Evolutionary conservation across 2,113 vertebrate species (phyloP), one percentile per base, ranked within the genome.

Genomic region (Corydoras maculifer): DNA sequence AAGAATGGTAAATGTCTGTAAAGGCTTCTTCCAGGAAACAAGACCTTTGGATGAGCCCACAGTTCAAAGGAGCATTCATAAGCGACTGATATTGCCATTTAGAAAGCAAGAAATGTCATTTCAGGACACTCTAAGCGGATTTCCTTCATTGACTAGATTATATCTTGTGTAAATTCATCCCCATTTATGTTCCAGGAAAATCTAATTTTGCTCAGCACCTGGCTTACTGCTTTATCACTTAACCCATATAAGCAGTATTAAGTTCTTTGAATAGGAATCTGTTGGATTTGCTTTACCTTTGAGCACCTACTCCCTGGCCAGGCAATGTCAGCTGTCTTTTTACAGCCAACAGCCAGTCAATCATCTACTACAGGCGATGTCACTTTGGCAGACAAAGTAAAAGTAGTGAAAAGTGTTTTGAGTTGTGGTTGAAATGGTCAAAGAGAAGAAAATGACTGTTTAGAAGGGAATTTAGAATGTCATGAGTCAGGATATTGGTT

Each of bases 401-500:
- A 43, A 43, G 35, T 43, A 43, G 35, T 8, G 35, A 43, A 43
- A 43, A 43, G 35, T 25, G 18, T 43, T 43, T 4, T 43, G 35
- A 43, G 35, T 43, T 43, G 35, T 43, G 35, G 35, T 43, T 43
- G 7, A 43, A 25, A 25, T 25, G 18, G 18, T 25, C 18, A 25
- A 43, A 43, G 35, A 43, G 35, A 43, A 10, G n/a, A 70, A 69
- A 7, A 43, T 25, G 12, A 9, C 50, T 57, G 30, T 31, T 65
- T 83, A 81, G 82, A 25, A 25, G 18, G 18, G 77, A 85, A 13
- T 43, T 5, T 43, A 43, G 75, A 78, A 80, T 51, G 9, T 90
- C 87, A 90, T 82, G 87, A 82, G 74, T 87, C 89, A 74, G 84
- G 12, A 62, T 43, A 43, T 43, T 18, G 8, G 9, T 92, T 91